Evolutionary conservation across 2,797 vertebrate genomes (phyloP).

Genomic region (Eurystomus glaucurus): DNA sequence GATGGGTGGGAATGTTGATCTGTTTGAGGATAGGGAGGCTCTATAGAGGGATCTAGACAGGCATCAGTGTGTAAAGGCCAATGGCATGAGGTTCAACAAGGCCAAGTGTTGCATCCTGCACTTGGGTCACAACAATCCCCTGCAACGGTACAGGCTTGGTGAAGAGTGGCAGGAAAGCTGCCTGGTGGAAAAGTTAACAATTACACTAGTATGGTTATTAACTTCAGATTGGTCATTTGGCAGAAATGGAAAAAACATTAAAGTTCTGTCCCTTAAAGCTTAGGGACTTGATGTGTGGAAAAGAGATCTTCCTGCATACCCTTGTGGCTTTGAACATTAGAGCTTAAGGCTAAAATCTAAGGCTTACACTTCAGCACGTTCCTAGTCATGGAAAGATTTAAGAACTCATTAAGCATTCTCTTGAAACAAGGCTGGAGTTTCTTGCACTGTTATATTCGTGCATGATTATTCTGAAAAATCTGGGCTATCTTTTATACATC

Average conservation of each 20-base stretch:
- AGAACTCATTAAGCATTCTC: background rate
- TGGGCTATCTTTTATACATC: background rate
- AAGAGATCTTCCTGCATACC: background rate
- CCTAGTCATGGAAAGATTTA: background rate
- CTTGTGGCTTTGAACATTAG: background rate
- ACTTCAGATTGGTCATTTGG: background rate
- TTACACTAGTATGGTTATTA: background rate
- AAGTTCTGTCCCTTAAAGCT: background rate
- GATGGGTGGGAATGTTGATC: background rate
- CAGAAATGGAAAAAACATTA: background rate
- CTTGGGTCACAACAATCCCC: background rate
- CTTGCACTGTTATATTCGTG: background rate
- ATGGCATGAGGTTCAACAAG: background rate
- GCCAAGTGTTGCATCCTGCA: too few species aligned
- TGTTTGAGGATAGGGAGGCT: background rate
- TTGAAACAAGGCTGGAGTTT: background rate
- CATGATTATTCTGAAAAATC: background rate
- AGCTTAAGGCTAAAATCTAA: background rate
- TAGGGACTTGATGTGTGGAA: background rate
- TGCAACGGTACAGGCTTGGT: accelerated
- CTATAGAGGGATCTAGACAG: background rate
- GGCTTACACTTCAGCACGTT: background rate
- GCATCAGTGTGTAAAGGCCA: background rate
- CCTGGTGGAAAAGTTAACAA: background rate
- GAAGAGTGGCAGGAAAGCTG: background rate